Percentiles rank a stretch among this genome's conserved stretches.
These are phyloP conservation scores for Drosophila maculinotata DNA, from an alignment of 2,888 invertebrate genomes.

Conservation along the genomic window DNA sequence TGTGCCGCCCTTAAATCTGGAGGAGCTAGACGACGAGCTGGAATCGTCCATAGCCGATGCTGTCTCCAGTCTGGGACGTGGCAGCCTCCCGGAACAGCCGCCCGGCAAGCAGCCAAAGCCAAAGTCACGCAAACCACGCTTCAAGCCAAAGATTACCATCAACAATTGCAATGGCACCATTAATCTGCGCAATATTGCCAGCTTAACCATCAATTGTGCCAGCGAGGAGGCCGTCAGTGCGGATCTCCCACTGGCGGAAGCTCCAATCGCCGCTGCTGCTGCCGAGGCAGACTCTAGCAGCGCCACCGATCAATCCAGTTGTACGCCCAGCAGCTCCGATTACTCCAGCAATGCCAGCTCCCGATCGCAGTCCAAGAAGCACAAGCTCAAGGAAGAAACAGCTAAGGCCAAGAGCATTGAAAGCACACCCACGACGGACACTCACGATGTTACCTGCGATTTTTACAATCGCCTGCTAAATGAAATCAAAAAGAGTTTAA, in stretches of 20 bases:
- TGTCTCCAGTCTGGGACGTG: conserved; percentile 77
- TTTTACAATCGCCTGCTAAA: conserved; percentile 84
- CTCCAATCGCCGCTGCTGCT: conserved; percentile 19
- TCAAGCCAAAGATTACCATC: conserved; percentile 84
- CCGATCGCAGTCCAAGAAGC: conserved; percentile 81
- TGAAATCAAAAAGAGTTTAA: conserved; percentile 84
- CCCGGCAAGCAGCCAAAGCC: conserved; percentile 46
- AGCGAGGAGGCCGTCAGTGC: conserved; percentile 80
- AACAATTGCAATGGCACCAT: conserved; percentile 85
- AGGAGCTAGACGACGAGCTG: conserved; percentile 81
- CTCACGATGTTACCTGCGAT: conserved; percentile 83
- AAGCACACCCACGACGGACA: conserved; percentile 58
- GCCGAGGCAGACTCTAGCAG: conserved; percentile 38
- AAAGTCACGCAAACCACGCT: conserved; percentile 71
- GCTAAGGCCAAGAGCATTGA: conserved; percentile 29
- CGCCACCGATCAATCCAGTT: conserved; percentile 55
- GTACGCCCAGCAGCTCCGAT: conserved; percentile 74
- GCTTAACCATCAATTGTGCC: conserved; percentile 84
- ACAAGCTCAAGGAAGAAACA: conserved; percentile 47
- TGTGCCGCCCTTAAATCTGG: conserved; percentile 79
- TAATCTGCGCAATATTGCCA: conserved; percentile 84
- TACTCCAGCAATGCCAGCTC: conserved; percentile 80
- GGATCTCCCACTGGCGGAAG: conserved; percentile 63
- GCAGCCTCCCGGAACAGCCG: conserved; percentile 42
- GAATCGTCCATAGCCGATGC: conserved; percentile 82